These are phyloP conservation scores for Brachymystax lenok DNA, from an alignment of 2,797 vertebrate genomes.

Conservation along the genomic window DNA sequence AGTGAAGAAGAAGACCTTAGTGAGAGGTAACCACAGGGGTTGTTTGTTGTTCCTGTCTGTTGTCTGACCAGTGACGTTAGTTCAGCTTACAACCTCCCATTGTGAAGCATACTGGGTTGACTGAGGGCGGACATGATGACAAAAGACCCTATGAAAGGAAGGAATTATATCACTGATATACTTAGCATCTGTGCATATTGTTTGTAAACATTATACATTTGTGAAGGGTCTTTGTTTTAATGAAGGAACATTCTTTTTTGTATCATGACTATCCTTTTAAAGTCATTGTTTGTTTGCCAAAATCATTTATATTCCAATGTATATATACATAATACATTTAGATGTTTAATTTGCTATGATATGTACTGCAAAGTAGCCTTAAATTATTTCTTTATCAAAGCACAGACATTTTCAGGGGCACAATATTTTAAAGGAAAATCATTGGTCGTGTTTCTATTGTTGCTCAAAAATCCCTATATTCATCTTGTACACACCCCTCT, in stretches of 20 bases:
- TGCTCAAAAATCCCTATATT: background rate
- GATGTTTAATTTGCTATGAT: constrained; percentile 30
- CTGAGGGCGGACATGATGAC: constrained; percentile 37
- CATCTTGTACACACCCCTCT: background rate
- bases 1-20: background rate
- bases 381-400: constrained; percentile 15
- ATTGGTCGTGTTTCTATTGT: background rate
- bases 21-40: constrained; percentile 17
- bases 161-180: background rate
- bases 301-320: constrained; percentile 65
- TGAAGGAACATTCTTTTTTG: constrained; percentile 18
- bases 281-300: constrained; percentile 59
- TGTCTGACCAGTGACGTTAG: constrained; percentile 55
- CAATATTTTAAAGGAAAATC: background rate
- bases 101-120: constrained; percentile 45
- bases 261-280: constrained; percentile 10
- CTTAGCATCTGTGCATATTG: background rate
- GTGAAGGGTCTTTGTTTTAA: constrained; percentile 21
- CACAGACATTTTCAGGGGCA: constrained; percentile 8
- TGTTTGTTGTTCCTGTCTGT: constrained; percentile 29
- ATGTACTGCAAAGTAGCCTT: constrained; percentile 29
- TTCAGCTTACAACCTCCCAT: constrained; percentile 22
- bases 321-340: constrained; percentile 57
- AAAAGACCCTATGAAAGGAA: background rate
- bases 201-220: constrained; percentile 7